Percentiles rank a stretch among this genome's conserved stretches.
These are phyloP conservation scores for Gobio occitaniae DNA, from an alignment of 2,797 vertebrate genomes.

Conservation along the genomic window DNA sequence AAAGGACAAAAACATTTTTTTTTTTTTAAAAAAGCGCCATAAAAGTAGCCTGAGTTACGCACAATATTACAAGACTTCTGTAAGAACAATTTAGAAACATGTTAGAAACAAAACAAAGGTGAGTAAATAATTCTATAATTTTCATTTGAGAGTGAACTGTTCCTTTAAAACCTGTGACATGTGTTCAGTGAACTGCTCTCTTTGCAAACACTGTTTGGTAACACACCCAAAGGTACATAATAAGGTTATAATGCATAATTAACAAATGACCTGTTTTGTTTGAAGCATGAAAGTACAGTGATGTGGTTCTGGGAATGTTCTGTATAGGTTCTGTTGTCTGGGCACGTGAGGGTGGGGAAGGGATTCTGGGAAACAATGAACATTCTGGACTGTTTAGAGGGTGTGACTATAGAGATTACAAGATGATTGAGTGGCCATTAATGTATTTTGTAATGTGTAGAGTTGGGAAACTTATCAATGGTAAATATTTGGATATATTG, in stretches of 20 bases:
- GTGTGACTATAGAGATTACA: conserved; percentile 33
- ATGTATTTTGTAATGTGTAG: conserved; percentile 27
- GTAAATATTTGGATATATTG: conserved; percentile 47
- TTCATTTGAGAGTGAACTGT: neutral
- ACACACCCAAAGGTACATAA: conserved; percentile 38
- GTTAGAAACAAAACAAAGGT: neutral
- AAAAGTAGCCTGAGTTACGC: neutral
- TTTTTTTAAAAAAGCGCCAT: no score
- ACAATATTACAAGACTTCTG: neutral
- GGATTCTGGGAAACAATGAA: conserved; percentile 31
- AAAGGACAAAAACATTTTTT: neutral
- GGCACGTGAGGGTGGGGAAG: conserved; percentile 43
- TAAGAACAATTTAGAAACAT: no score
- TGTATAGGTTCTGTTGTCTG: conserved; percentile 23
- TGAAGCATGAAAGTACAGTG: neutral
- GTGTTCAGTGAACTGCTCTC: conserved; percentile 20
- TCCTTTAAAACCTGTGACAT: conserved; percentile 2
- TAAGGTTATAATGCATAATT: conserved; percentile 45
- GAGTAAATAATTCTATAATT: neutral
- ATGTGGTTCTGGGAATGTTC: conserved; percentile 28
- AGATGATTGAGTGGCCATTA: conserved; percentile 36
- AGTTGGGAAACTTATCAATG: conserved; percentile 6
- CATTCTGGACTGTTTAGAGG: conserved; percentile 50
- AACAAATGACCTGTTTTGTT: conserved; percentile 7
- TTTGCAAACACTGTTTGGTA: conserved; percentile 9